Percentiles rank a stretch among this genome's conserved stretches.
Evolutionary conservation across 2,888 invertebrate genomes (phyloP).

Genomic region (Euphydryas editha): DNA sequence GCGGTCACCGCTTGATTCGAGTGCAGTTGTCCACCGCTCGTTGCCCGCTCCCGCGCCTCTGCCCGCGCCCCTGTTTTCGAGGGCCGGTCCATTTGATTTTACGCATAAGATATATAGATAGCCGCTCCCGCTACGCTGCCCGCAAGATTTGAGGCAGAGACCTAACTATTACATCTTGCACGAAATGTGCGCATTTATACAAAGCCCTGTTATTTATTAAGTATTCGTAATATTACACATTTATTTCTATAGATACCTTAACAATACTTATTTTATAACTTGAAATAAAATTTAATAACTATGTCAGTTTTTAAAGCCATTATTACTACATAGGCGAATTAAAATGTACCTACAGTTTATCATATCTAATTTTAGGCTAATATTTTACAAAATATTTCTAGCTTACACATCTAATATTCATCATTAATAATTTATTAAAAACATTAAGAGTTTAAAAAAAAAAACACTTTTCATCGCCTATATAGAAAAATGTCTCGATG

Average conservation of each 20-base stretch:
- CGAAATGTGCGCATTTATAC: conserved; percentile 36
- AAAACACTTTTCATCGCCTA: neutral
- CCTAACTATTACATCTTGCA: conserved; percentile 26
- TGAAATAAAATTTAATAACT: neutral
- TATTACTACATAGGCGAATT: conserved; percentile 4
- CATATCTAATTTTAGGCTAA: neutral
- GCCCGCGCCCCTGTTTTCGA: too few relatives aligned
- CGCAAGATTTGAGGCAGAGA: too few relatives aligned
- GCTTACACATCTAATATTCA: neutral
- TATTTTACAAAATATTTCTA: neutral
- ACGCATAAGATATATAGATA: too few relatives aligned
- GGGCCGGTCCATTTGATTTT: too few relatives aligned
- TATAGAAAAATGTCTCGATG: neutral
- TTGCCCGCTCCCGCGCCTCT: too few relatives aligned
- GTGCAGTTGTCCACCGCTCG: too few relatives aligned
- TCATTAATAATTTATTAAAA: neutral
- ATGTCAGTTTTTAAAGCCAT: conserved; percentile 6
- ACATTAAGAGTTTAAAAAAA: neutral
- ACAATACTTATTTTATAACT: neutral
- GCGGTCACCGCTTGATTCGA: too few relatives aligned
- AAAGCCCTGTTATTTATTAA: conserved; percentile 32
- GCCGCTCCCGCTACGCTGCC: too few relatives aligned
- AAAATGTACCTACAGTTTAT: neutral
- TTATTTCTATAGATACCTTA: neutral
- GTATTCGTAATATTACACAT: neutral